phyloP scores from a whole-genome alignment of 2,797 vertebrate genomes.

The Notamacropus eugenii region DNA sequence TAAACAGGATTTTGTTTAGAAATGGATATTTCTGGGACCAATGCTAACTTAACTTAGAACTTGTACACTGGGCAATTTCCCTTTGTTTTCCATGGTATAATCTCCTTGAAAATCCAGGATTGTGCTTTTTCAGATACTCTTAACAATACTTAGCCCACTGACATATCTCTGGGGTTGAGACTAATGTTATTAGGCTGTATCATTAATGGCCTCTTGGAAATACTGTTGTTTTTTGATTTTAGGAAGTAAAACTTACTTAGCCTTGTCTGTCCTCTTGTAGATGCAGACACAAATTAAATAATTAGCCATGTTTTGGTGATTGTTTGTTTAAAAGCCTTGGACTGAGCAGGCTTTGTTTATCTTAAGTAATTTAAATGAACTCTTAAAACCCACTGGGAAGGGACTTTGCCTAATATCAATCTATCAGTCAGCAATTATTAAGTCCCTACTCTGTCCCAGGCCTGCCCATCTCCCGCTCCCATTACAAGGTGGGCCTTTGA shows the following conservation, averaged over 20 bases:
- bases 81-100: not conserved
- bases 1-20: not conserved
- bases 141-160: no score
- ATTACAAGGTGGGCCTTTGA: not conserved
- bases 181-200: not conserved
- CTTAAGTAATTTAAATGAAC: not conserved
- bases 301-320: not conserved
- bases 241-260: not conserved
- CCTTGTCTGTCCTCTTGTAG: slow-evolving; percentile 3
- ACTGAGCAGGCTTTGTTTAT: not conserved
- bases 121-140: not conserved
- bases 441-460: not conserved
- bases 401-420: not conserved
- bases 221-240: not conserved
- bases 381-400: not conserved
- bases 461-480: not conserved
- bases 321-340: not conserved
- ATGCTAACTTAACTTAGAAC: not conserved
- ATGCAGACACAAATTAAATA: slow-evolving; percentile 16
- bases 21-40: not conserved
- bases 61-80: not conserved
- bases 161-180: not conserved
- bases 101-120: not conserved
- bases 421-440: not conserved
- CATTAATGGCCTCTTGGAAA: not conserved